Base-by-base conservation (phyloP, 2,888 invertebrate genomes). In the Leptodirus hochenwartii region DNA sequence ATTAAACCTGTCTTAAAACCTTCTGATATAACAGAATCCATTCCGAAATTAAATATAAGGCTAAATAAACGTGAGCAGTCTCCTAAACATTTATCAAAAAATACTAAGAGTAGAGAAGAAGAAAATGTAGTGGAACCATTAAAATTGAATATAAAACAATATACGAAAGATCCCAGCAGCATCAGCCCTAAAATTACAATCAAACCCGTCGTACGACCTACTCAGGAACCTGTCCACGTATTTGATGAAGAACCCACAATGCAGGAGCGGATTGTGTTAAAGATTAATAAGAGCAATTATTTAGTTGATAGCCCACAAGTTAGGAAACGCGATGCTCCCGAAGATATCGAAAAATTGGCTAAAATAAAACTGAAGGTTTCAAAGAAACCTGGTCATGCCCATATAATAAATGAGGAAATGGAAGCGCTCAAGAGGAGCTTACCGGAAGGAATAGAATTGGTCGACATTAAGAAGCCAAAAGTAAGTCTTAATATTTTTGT, bases 201-300 rank as follows among this genome's bases (percentile, higher is more conserved):
- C 34, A 42, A 47, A 38, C 42, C 46, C 10, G 33, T 45, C 25
- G 29, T 40, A 15, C 44, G 43, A 27, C 39, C 42, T 6, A 25
- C 22, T 51, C 39, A 58, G 54, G 33, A 33, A 5, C 20, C 36
- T 3, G 20, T 36, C 3, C 39, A 39, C 16, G 31, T 39, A 9
- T 34, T 40, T 12, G 44, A 47, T 5, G 51, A 50, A 17, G 54
- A 54, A n/a, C 44, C 44, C 25, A 45, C 49, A 3, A 55, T 54
- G 36, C 42, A 43, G 31, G 53, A 54, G 36, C 39, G 69, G 43
- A 70, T 71, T 40, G 68, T 69, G 39, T 54, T 70, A 42, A 70
- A 71, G 54, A 69, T 70, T 41, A 69, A 69, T 47, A 70, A 69
- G 56, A 63, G 65, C 43, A 31, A 31, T 15, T 20, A 27, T 20